These are phyloP conservation scores for Euschistus heros DNA, from an alignment of 1,140 invertebrate genomes.

Conservation along the genomic window DNA sequence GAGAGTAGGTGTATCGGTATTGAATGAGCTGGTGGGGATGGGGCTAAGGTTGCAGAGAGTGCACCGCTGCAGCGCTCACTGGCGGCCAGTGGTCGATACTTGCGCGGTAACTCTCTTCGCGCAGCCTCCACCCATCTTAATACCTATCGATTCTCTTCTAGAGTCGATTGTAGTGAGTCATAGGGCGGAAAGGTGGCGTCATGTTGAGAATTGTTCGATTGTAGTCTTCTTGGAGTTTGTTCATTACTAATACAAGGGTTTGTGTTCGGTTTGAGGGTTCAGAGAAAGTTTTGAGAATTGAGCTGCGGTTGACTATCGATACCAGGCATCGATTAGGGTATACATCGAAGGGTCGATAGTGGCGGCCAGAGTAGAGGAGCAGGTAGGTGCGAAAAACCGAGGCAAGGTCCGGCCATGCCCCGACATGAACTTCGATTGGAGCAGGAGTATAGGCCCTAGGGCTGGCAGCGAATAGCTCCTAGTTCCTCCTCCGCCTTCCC, in stretches of 20 bases:
- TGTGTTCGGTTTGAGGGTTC: no score
- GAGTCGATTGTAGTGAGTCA: background rate
- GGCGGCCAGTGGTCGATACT: no score
- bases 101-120: background rate
- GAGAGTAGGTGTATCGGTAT: no score
- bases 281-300: no score
- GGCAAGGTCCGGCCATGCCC: conserved; percentile 22
- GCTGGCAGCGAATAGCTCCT: background rate
- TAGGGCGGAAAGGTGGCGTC: background rate
- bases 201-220: no score
- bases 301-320: no score
- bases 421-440: conserved; percentile 19
- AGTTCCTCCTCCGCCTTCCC: background rate
- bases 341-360: conserved; percentile 15
- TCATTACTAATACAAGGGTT: no score
- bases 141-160: background rate
- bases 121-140: conserved; percentile 7
- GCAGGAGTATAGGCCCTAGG: background rate
- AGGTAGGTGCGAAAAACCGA: conserved; percentile 15
- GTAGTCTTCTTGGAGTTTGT: no score
- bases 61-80: no score
- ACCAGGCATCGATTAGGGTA: no score
- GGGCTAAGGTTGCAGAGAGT: no score
- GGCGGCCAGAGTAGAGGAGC: conserved; percentile 12
- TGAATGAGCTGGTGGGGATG: no score